Conservation (phyloP, 1,140 invertebrate genomes). For the Drosophila nannoptera region DNA sequence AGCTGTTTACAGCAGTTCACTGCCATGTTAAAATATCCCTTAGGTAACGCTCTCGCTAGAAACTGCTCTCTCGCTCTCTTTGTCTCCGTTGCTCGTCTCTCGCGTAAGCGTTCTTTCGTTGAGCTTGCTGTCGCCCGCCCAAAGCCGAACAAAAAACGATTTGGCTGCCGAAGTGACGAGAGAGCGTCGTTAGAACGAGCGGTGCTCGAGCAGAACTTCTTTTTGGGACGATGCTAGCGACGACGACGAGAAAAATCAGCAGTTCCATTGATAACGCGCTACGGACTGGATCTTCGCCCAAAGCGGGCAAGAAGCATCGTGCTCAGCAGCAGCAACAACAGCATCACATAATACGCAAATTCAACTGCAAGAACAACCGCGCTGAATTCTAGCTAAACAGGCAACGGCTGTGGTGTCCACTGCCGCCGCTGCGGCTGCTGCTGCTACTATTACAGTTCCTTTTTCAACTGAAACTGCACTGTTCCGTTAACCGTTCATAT, state of each 20-base stretch:
- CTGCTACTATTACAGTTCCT: slow-evolving; percentile 8
- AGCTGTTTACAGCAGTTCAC: not conserved
- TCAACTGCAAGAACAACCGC: slow-evolving; percentile 7
- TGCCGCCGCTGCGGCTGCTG: slow-evolving; percentile 4
- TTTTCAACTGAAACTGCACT: too few species aligned
- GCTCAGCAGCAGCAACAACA: slow-evolving; percentile 25
- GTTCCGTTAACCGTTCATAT: not conserved
- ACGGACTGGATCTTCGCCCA: slow-evolving; percentile 61
- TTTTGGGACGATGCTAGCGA: slow-evolving; percentile 69
- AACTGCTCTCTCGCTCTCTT: not conserved
- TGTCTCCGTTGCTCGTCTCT: too few species aligned
- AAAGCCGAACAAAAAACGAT: not conserved
- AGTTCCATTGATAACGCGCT: slow-evolving; percentile 74
- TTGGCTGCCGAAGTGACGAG: slow-evolving; percentile 4
- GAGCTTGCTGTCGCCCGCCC: slow-evolving; percentile 21
- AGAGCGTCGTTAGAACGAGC: slow-evolving; percentile 20
- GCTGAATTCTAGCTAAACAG: slow-evolving; percentile 5
- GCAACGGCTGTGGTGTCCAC: slow-evolving; percentile 10
- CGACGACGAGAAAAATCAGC: slow-evolving; percentile 70
- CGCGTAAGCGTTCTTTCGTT: slow-evolving; percentile 19
- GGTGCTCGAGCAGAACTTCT: slow-evolving; percentile 14
- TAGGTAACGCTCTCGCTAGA: not conserved
- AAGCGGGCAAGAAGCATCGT: slow-evolving; percentile 40
- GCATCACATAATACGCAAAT: not conserved
- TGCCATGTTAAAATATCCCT: slow-evolving; percentile 12